Evolutionary conservation across 1,140 invertebrate genomes (phyloP).

Genomic region (Manduca sexta): DNA sequence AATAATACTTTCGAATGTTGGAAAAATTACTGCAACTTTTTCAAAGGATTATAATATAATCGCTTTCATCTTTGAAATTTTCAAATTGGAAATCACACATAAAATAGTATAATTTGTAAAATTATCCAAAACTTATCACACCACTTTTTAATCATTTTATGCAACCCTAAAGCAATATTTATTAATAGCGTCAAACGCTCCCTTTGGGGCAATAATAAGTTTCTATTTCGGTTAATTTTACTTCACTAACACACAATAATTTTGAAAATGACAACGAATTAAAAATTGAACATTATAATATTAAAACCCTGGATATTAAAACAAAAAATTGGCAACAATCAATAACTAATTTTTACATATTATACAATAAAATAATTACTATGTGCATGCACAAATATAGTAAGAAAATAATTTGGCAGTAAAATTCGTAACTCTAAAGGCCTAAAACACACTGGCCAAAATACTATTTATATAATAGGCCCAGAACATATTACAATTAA

Average conservation of each 20-base stretch:
- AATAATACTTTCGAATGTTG: conserved; percentile 54
- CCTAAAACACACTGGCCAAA: conserved; percentile 65
- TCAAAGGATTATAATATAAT: conserved; percentile 42
- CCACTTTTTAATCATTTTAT: conserved; percentile 70
- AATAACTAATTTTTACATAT: conserved; percentile 67
- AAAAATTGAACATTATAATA: conserved; percentile 65
- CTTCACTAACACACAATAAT: conserved; percentile 70
- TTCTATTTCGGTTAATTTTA: conserved; percentile 67
- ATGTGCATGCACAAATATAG: conserved; percentile 70
- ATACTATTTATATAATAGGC: conserved; percentile 69
- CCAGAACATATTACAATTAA: conserved; percentile 60
- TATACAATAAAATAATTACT: conserved; percentile 70
- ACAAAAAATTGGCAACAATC: conserved; percentile 71
- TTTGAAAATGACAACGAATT: conserved; percentile 71
- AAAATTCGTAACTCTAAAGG: conserved; percentile 72
- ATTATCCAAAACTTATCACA: conserved; percentile 73
- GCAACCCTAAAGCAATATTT: conserved; percentile 69
- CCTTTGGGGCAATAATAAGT: conserved; percentile 66
- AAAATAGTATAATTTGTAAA: conserved; percentile 74
- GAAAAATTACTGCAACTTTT: conserved; percentile 42
- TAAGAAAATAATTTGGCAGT: conserved; percentile 74
- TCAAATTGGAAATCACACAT: conserved; percentile 67
- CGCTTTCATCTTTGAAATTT: conserved; percentile 50
- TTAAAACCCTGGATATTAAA: conserved; percentile 69
- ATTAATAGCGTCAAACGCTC: conserved; percentile 71